Evolutionary conservation across 2,888 invertebrate species (phyloP), one percentile per base, ranked within the genome.

Genomic region (Pharmacophagus antenor): DNA sequence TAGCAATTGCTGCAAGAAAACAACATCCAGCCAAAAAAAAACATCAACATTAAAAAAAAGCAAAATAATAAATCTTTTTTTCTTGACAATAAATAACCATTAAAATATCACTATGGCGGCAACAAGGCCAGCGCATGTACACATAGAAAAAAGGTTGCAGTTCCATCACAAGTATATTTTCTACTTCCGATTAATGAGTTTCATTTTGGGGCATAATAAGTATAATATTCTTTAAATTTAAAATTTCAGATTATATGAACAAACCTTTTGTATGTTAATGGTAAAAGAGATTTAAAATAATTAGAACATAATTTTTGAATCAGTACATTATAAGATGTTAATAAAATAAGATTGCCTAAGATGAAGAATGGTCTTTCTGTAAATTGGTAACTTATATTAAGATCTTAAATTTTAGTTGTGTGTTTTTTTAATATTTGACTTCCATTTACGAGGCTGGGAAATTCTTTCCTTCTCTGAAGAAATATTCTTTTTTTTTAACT

Each of bases 301-400:
- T 68, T 63, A 41, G 67, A 56, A 0, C 83, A 82, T 55, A 93
- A 84, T 37, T 84, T 79, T 64, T 91, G 79, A 27, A 94, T 84
- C 52, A 95, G 80, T 25, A 95, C 84, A 64, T 93, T 86, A 71
- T 95, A 92, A 70, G 94, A 94, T 1, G 95, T 94, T 69, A 94
- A 93, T 59, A 98, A 88, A 61, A 98, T 92, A 44, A 97, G 78
- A 83, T 98, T 98, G 3, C 97, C 94, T 67, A 98, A 84, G 0
- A 97, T 96, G 72, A 97, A 92, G 65, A 92, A 93, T 1, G 95
- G 93, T 0, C 97, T 97, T 85, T 98, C 97, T 2, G 96, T 95
- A 88, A 93, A 98, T 53, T 92, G 87, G 77, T 98, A 97, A 41
- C 89, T 91, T 6, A 94, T 80, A 64, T 91, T 79, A 15, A 93